Evolutionary conservation across 2,888 invertebrate species (phyloP).

Genomic region (Drosophila trichaetosa): DNA sequence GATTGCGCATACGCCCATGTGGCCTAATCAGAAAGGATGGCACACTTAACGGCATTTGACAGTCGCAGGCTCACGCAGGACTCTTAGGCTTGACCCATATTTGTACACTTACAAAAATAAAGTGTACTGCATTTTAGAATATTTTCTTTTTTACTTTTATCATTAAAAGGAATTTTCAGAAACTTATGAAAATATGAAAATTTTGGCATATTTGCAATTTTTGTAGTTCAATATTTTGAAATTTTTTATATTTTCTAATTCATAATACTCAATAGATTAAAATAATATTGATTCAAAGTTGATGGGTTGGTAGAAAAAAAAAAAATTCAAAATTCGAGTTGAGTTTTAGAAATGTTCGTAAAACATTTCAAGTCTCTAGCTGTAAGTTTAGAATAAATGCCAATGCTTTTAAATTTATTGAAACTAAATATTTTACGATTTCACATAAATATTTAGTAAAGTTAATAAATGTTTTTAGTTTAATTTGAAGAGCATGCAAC

Average conservation of each 20-base stretch:
- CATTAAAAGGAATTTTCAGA: background rate
- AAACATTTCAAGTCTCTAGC: background rate
- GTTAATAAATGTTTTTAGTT: background rate
- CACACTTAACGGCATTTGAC: slow-evolving; percentile 9
- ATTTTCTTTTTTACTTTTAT: background rate
- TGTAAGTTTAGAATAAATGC: background rate
- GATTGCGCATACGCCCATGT: slow-evolving; percentile 46
- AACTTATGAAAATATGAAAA: background rate
- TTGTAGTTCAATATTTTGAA: background rate
- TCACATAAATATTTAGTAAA: background rate
- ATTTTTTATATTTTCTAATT: background rate
- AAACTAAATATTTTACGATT: background rate
- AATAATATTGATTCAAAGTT: no score
- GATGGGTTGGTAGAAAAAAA: no score
- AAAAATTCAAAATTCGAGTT: background rate
- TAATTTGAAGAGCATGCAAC: background rate
- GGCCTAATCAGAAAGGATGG: slow-evolving; percentile 3
- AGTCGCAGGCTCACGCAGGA: slow-evolving; percentile 23
- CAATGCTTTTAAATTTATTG: background rate
- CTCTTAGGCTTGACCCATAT: slow-evolving; percentile 61
- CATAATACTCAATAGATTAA: background rate
- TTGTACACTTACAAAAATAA: background rate
- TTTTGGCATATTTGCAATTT: background rate
- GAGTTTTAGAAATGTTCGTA: background rate
- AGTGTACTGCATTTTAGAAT: background rate